Percentiles rank a stretch among this genome's conserved stretches.
Conservation (phyloP, 1,140 invertebrate species). For the Marisa cornuarietis region DNA sequence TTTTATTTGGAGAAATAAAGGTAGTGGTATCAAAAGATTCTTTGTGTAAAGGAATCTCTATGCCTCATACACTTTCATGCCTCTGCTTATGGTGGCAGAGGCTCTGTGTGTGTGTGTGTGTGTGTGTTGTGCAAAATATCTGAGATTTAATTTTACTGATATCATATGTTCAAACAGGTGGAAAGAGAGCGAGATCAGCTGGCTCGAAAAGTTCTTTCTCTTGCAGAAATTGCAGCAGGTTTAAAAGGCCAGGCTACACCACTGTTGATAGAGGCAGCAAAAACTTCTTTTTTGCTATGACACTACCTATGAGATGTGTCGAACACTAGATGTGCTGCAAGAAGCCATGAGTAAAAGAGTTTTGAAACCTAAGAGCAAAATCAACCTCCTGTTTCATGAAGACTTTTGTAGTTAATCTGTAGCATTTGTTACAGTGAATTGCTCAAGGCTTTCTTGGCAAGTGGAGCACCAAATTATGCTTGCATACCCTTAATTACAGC, state of each 20-base stretch:
- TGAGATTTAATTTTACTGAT: background rate
- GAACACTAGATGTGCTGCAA: too few species aligned
- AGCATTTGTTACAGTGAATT: too few species aligned
- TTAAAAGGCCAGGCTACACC: conserved; percentile 16
- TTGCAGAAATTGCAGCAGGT: conserved; percentile 19
- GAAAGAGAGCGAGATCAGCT: conserved; percentile 17
- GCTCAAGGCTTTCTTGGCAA: too few species aligned
- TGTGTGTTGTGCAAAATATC: background rate
- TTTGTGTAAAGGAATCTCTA: background rate
- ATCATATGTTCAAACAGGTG: background rate
- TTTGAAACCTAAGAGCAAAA: too few species aligned
- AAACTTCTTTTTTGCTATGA: background rate
- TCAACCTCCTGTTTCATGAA: too few species aligned
- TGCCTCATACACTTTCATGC: background rate
- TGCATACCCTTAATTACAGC: too few species aligned
- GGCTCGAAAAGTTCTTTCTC: conserved; percentile 5
- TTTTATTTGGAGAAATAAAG: conserved; percentile 25
- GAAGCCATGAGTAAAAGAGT: too few species aligned
- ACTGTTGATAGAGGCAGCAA: conserved; percentile 11
- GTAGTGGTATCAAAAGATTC: background rate
- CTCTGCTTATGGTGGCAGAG: background rate
- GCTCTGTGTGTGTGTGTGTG: too few species aligned
- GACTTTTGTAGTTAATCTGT: too few species aligned
- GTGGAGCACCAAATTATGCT: too few species aligned
- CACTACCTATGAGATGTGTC: too few species aligned